phyloP scores from a whole-genome alignment of 37 sponge, comb jelly and placozoan species.

The Ianthella basta region DNA sequence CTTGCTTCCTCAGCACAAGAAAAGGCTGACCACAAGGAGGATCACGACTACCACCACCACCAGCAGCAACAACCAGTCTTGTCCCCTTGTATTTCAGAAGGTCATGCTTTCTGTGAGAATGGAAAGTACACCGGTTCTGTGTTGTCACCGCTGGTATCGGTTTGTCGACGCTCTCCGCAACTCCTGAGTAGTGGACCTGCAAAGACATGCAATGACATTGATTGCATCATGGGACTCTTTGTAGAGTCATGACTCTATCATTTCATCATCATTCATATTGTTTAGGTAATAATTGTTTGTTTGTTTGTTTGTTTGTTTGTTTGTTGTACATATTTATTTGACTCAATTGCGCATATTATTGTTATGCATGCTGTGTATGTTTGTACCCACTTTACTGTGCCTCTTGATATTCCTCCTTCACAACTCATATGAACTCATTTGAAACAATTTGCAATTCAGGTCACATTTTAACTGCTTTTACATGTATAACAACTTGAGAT shows the following conservation, averaged over 20 bases:
- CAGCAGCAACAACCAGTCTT: background rate
- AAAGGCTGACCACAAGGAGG: background rate
- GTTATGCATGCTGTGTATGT: too few species aligned
- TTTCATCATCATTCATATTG: too few species aligned
- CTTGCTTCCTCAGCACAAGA: background rate
- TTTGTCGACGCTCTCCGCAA: background rate
- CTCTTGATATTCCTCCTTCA: too few species aligned
- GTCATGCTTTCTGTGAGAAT: background rate
- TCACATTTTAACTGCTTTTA: too few species aligned
- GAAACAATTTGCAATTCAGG: too few species aligned
- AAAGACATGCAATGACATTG: background rate
- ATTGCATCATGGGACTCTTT: constrained; percentile 19
- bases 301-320: too few species aligned
- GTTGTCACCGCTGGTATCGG: constrained; percentile 4
- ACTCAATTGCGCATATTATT: too few species aligned
- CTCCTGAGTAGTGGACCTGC: background rate
- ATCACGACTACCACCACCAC: background rate
- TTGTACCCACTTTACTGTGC: too few species aligned
- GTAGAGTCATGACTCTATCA: constrained; percentile 22
- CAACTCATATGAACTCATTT: too few species aligned
- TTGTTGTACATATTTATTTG: too few species aligned
- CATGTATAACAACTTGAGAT: too few species aligned
- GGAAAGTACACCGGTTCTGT: background rate
- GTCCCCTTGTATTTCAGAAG: background rate
- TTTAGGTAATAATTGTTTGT: too few species aligned